Conservation (phyloP, 2,888 invertebrate genomes). For the Bursaphelenchus okinawaensis region DNA sequence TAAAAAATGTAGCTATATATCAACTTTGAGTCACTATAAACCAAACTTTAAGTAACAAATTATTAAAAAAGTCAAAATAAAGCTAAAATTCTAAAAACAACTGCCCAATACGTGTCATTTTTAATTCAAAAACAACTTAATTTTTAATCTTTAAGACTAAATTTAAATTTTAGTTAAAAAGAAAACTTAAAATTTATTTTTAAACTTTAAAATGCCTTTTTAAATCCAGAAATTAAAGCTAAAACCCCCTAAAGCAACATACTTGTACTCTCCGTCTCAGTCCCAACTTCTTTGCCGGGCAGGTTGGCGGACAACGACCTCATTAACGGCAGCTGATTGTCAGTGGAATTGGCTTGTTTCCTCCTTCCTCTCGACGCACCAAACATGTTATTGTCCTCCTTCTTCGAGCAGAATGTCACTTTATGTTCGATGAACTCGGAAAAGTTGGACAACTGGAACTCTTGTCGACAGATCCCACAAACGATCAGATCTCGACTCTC, state of each 20-base stretch:
- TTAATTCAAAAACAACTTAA: too few species aligned
- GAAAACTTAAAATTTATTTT: neutral
- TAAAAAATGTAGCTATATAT: too few species aligned
- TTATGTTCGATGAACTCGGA: slow-evolving; percentile 53
- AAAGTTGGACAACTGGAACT: slow-evolving; percentile 46
- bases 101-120: too few species aligned
- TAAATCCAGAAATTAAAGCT: too few species aligned
- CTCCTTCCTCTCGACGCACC: slow-evolving; percentile 1
- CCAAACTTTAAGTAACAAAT: too few species aligned
- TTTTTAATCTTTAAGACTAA: too few species aligned
- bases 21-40: too few species aligned
- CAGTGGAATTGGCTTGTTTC: neutral
- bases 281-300: slow-evolving; percentile 8
- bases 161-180: too few species aligned
- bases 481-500: slow-evolving; percentile 36
- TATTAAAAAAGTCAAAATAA: too few species aligned
- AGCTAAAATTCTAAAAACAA: too few species aligned
- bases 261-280: slow-evolving; percentile 5
- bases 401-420: slow-evolving; percentile 29
- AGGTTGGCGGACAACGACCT: slow-evolving; percentile 7
- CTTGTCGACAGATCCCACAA: slow-evolving; percentile 50
- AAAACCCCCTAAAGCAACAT: too few species aligned
- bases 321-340: neutral
- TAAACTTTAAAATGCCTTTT: too few species aligned
- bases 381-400: neutral